phyloP scores from a whole-genome alignment of 92 coral and sea anemone genomes.

The Palythoa heliodiscus region DNA sequence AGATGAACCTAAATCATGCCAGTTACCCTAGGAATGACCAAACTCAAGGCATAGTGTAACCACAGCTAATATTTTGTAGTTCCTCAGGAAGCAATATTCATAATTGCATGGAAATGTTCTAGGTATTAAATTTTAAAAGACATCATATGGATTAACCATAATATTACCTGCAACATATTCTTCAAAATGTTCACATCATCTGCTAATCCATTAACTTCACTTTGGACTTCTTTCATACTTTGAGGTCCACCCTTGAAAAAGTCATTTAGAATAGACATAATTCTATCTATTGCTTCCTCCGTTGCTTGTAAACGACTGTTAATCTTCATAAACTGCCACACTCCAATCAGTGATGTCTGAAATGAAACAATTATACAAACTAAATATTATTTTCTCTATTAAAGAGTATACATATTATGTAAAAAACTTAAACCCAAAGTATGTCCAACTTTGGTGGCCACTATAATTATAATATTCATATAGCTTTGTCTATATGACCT shows the following conservation, averaged over 20 bases:
- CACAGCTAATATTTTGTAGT: no score
- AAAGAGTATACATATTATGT: background rate
- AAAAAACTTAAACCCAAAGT: no score
- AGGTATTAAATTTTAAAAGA: background rate
- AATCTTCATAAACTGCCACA: conserved; percentile 96
- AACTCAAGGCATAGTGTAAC: no score
- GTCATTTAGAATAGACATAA: conserved; percentile 86
- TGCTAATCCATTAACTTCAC: conserved; percentile 67
- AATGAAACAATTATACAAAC: background rate
- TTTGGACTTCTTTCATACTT: conserved; percentile 63
- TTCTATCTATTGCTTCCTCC: conserved; percentile 89
- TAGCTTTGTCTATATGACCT: no score
- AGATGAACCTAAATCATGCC: no score
- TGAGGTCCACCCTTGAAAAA: conserved; percentile 68
- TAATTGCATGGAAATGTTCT: background rate
- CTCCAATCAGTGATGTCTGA: conserved; percentile 61
- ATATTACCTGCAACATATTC: conserved; percentile 13
- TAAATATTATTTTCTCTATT: background rate
- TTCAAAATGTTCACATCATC: conserved; percentile 49
- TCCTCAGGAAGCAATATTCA: background rate
- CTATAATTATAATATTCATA: no score
- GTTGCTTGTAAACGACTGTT: conserved; percentile 88
- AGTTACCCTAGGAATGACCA: no score
- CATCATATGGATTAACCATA: no score
- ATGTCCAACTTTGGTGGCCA: no score